Percentiles rank a stretch among this genome's conserved stretches.
Conservation (phyloP, 1,140 invertebrate genomes). For the Cydia splendana region DNA sequence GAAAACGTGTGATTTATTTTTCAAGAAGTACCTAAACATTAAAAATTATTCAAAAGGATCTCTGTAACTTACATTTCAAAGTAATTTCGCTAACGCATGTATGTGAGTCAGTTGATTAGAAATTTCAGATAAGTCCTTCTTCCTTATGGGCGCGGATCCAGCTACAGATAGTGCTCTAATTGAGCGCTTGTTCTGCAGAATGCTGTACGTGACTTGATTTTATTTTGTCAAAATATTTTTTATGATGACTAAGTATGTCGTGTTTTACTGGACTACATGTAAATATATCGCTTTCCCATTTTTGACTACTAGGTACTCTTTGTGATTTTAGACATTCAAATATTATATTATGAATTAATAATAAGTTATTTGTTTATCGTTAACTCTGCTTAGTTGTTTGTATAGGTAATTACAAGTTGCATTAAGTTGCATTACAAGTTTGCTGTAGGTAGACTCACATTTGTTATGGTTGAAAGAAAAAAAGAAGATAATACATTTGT, state of each 20-base stretch:
- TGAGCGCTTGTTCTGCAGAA: conserved; percentile 47
- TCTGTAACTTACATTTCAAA: conserved; percentile 29
- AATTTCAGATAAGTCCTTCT: conserved; percentile 61
- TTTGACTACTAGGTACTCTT: too few species aligned
- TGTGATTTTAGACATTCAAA: too few species aligned
- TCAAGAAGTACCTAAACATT: neutral
- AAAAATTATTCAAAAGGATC: neutral
- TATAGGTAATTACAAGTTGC: too few species aligned
- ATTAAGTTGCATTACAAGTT: too few species aligned
- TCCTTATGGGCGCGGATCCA: conserved; percentile 52
- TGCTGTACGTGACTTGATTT: conserved; percentile 56
- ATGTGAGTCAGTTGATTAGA: conserved; percentile 59
- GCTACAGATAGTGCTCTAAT: conserved; percentile 63
- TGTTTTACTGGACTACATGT: neutral
- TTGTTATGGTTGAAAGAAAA: too few species aligned
- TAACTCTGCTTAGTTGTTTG: too few species aligned
- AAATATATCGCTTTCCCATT: neutral
- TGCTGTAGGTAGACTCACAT: too few species aligned
- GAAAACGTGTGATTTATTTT: neutral
- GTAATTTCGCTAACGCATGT: conserved; percentile 50
- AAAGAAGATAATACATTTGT: too few species aligned
- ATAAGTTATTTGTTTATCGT: too few species aligned
- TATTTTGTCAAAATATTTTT: conserved; percentile 49
- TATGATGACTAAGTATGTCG: neutral
- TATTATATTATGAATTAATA: too few species aligned